Base-by-base conservation (phyloP, 2,797 vertebrate genomes). In the Lerista edwardsae region DNA sequence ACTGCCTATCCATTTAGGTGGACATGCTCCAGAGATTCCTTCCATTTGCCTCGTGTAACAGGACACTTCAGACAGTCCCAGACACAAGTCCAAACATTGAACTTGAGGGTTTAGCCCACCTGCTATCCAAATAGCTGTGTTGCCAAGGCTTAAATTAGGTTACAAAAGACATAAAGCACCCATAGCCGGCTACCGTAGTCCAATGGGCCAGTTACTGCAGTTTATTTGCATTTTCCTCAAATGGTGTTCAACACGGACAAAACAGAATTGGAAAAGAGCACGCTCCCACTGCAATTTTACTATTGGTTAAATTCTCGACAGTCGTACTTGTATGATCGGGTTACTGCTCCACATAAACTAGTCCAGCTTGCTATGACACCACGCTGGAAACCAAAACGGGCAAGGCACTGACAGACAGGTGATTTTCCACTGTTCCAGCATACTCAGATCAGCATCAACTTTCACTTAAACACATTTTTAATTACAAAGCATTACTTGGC, bases 1-100 rank as follows among this genome's bases (percentile, higher is more conserved):
- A 95, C 94, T 93, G 14, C 91, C 71, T 93, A 94, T 93, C 95
- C 89, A 83, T 83, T 94, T 91, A 93, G 94, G 93, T 90, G 92
- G 91, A 91, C 62, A 71, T 61, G 29, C 59, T 88, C 68, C 75
- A 83, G 88, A 92, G 85, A 93, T 89, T 91, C 78, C 23, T 93
- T 91, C 65, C 31, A 90, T 85, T 89, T 93, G 79, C 81, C 87
- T 68, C 88, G 81, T 29, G 85, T 91, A 93, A 92, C 2, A 86
- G 10, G 76, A 91, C 81, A 90, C 86, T 83, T 85, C 83, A 86
- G 87, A 89, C 90, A 76, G 87, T 73, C 44, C 23, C 75, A 91
- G 74, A 91, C 68, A 84, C 78, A 92, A 92, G 83, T 41, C 79
- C 84, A 79, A 92, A 90, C 87, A 89, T 27, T 82, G 74, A 87